Percentiles rank a stretch among this genome's conserved stretches.
Evolutionary conservation across 2,113 vertebrate genomes (phyloP).

Genomic region (Parotia lawesii): DNA sequence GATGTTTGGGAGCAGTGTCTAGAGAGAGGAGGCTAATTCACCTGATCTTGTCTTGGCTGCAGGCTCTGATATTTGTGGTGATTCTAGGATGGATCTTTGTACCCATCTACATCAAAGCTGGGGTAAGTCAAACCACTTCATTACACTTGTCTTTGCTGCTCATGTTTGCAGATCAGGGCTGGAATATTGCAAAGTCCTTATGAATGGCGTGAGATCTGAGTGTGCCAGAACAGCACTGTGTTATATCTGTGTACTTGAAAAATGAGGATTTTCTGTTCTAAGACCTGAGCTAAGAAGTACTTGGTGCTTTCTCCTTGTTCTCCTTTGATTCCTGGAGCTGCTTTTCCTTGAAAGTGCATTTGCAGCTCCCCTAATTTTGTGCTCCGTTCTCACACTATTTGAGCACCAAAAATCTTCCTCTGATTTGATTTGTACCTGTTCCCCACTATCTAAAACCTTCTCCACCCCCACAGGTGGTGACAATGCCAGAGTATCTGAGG

Average conservation of each 20-base stretch:
- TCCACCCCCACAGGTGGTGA: slow-evolving; percentile 80
- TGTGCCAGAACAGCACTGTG: background rate
- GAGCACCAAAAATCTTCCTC: background rate
- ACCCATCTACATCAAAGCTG: slow-evolving; percentile 93
- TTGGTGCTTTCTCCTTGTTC: background rate
- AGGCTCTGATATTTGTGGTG: slow-evolving; percentile 88
- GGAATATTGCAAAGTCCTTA: background rate
- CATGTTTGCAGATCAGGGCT: background rate
- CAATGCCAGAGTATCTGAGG: slow-evolving; percentile 94
- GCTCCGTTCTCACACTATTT: background rate
- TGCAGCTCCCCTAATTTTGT: background rate
- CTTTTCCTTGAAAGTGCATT: background rate
- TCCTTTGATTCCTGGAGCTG: background rate
- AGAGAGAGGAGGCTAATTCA: background rate
- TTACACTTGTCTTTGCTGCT: background rate
- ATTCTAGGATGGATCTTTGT: slow-evolving; percentile 94
- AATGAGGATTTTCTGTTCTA: background rate
- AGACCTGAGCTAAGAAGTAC: background rate
- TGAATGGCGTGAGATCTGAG: background rate
- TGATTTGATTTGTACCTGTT: background rate
- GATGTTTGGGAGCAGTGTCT: background rate
- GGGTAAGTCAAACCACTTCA: slow-evolving; percentile 75
- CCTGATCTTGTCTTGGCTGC: slow-evolving; percentile 34
- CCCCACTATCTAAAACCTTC: background rate
- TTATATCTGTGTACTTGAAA: background rate